A percentile compares a stretch with the other conserved stretches of the same genome.
phyloP scores from a whole-genome alignment of 2,113 vertebrate species.

The Carettochelys insculpta region DNA sequence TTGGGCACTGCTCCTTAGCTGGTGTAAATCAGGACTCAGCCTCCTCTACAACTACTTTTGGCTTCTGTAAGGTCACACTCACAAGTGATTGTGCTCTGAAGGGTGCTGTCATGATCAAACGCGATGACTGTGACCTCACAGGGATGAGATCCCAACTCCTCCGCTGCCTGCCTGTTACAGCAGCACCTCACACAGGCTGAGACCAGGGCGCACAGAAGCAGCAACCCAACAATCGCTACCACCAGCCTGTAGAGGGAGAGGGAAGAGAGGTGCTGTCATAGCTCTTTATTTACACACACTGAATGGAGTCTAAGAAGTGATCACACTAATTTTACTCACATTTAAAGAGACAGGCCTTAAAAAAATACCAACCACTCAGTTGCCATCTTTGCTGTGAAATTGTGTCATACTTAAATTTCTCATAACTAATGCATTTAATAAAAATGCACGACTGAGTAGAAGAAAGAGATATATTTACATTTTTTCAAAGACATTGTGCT shows the following conservation, averaged over 20 bases:
- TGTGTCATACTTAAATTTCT: not conserved
- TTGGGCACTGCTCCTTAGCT: not conserved
- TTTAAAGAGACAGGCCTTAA: not conserved
- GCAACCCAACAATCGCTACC: conserved; percentile 63
- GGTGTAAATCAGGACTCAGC: not conserved
- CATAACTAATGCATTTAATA: not conserved
- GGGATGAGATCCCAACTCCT: conserved; percentile 57
- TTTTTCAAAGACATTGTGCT: not conserved
- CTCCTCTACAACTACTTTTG: not conserved
- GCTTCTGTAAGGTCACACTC: conserved; percentile 42
- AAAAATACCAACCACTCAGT: not conserved
- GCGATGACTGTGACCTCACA: conserved; percentile 82
- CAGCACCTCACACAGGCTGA: conserved; percentile 75
- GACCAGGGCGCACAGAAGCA: conserved; percentile 75
- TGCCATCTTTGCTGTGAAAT: not conserved
- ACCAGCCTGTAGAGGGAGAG: conserved; percentile 69
- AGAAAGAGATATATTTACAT: not conserved
- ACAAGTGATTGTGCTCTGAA: conserved; percentile 83
- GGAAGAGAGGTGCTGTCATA: not conserved
- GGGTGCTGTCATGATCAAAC: conserved; percentile 81
- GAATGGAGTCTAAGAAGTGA: not conserved
- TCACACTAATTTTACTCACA: not conserved
- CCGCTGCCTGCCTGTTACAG: conserved; percentile 33
- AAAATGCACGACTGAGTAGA: not conserved
- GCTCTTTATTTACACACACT: not conserved